Percentiles rank a stretch among this genome's conserved stretches.
These are phyloP conservation scores for Pseudopipra pipra DNA, from an alignment of 2,113 vertebrate species.

Conservation along the genomic window DNA sequence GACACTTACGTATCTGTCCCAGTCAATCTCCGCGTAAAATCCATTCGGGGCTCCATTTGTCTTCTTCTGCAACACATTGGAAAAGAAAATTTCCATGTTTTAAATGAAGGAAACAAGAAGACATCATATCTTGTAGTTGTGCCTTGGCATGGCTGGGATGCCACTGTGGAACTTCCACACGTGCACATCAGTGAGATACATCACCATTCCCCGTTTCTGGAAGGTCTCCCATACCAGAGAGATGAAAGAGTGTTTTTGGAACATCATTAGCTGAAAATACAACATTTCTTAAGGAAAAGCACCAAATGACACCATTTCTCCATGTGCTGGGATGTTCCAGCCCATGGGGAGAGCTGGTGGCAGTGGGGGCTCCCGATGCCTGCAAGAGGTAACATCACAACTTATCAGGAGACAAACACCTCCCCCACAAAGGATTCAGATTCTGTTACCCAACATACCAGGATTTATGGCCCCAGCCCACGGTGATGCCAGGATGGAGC, in stretches of 20 bases:
- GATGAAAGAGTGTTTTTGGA: neutral
- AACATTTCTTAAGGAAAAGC: neutral
- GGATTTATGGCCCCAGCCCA: accelerated
- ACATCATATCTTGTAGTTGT: neutral
- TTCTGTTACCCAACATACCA: neutral
- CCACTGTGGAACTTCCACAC: neutral
- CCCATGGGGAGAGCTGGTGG: neutral
- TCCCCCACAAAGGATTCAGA: neutral
- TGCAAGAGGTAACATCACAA: neutral
- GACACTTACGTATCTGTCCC: slow-evolving; percentile 96
- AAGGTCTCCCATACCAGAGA: neutral
- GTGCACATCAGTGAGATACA: accelerated
- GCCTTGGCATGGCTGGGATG: neutral
- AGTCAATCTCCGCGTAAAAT: slow-evolving; percentile 97
- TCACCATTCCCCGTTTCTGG: accelerated
- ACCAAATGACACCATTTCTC: neutral
- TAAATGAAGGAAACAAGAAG: neutral
- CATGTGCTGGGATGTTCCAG: accelerated
- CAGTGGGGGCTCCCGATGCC: accelerated
- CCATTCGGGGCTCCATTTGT: slow-evolving; percentile 94
- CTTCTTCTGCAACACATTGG: slow-evolving; percentile 85
- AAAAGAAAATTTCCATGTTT: neutral
- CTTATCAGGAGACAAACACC: neutral
- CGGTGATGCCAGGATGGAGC: accelerated
- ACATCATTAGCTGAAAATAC: neutral